phyloP scores from a whole-genome alignment of 2,888 invertebrate species.

The Physocephala rufipes region DNA sequence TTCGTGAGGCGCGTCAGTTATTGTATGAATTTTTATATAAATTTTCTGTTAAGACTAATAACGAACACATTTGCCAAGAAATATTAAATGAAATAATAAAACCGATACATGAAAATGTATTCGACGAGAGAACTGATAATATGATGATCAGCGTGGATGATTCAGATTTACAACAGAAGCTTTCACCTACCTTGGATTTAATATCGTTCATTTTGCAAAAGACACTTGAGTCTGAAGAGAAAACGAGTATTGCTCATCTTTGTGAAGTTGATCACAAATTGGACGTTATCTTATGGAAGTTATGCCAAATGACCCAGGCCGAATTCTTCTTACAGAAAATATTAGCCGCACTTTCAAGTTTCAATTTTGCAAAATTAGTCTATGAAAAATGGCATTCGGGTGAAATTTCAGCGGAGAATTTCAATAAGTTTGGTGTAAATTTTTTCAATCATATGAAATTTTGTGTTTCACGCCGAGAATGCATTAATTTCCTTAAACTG shows the following conservation, averaged over 20 bases:
- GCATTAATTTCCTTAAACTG: constrained; percentile 61
- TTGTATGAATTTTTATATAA: constrained; percentile 71
- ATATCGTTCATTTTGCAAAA: constrained; percentile 69
- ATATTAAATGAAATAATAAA: constrained; percentile 70
- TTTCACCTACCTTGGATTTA: constrained; percentile 71
- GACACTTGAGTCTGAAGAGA: constrained; percentile 66
- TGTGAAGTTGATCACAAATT: constrained; percentile 60
- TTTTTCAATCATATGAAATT: constrained; percentile 65
- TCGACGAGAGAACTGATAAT: constrained; percentile 58
- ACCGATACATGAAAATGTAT: constrained; percentile 70
- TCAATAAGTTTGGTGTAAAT: constrained; percentile 59
- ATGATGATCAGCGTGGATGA: constrained; percentile 65
- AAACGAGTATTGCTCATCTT: constrained; percentile 58
- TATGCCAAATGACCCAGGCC: constrained; percentile 62
- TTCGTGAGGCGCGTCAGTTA: constrained; percentile 74
- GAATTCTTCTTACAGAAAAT: constrained; percentile 59
- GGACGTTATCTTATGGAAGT: constrained; percentile 59
- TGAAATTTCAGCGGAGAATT: constrained; percentile 54
- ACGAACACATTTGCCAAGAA: constrained; percentile 68
- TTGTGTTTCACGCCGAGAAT: constrained; percentile 58
- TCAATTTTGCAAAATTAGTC: constrained; percentile 58
- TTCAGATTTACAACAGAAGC: constrained; percentile 67
- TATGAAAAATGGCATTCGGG: constrained; percentile 57
- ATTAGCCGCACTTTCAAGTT: constrained; percentile 53
- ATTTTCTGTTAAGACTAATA: constrained; percentile 62